These are phyloP conservation scores for Crocuta crocuta DNA, from an alignment of 2,113 vertebrate genomes.

Conservation along the genomic window DNA sequence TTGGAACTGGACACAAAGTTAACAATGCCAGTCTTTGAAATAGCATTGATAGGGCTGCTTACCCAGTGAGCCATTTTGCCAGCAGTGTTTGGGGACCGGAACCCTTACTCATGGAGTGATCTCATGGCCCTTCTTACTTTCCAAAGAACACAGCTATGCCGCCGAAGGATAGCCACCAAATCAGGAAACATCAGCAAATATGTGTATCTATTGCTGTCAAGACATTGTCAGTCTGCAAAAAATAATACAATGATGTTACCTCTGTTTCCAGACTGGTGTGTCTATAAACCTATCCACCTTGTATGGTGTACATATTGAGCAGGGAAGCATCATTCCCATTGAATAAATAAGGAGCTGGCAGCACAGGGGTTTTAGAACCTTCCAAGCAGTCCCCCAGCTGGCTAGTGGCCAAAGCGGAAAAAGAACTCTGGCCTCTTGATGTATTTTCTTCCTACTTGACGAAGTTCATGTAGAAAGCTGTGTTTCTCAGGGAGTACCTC, in stretches of 20 bases:
- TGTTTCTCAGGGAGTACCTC: neutral
- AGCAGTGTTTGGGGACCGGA: neutral
- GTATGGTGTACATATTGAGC: neutral
- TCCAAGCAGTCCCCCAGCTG: neutral
- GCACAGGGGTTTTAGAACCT: neutral
- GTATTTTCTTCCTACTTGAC: constrained; percentile 7
- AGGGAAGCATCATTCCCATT: neutral
- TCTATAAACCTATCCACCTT: neutral
- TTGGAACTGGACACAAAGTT: constrained; percentile 32
- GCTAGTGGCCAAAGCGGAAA: neutral
- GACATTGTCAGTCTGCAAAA: neutral
- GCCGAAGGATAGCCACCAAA: neutral
- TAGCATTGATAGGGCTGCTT: neutral
- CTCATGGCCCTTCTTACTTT: neutral
- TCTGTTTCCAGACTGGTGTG: neutral
- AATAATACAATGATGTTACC: neutral
- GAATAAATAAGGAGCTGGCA: neutral
- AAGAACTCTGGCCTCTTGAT: neutral
- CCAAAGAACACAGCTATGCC: neutral
- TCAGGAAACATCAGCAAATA: neutral
- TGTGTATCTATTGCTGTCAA: neutral
- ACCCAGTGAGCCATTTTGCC: constrained; percentile 22
- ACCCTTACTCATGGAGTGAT: neutral
- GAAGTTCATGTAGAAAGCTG: neutral
- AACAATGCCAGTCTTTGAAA: constrained; percentile 50